Percentiles rank a stretch among this genome's conserved stretches.
Conservation (phyloP, 2,113 vertebrate genomes). For the Chascanopsetta lugubris region DNA sequence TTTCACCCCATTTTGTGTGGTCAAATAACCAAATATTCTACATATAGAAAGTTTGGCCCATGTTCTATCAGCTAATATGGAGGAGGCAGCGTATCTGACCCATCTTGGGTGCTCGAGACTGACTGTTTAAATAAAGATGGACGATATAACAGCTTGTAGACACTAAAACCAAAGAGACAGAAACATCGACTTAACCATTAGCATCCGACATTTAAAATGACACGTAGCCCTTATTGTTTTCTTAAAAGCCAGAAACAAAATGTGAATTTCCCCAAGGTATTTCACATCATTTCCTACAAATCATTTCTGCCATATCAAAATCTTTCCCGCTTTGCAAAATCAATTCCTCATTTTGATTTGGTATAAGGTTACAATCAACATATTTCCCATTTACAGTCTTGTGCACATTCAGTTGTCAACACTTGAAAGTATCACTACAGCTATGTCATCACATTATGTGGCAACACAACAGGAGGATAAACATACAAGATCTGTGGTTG, state of each 20-base stretch:
- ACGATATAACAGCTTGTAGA: no score
- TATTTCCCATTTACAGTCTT: neutral
- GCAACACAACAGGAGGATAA: slow-evolving; percentile 30
- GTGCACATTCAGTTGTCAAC: neutral
- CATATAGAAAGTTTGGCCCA: no score
- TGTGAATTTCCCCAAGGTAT: neutral
- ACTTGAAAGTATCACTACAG: neutral
- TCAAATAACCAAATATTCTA: no score
- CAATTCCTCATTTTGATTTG: neutral
- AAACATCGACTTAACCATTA: neutral
- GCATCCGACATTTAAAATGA: neutral
- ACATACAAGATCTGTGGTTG: slow-evolving; percentile 14
- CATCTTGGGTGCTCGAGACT: no score
- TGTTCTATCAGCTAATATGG: no score
- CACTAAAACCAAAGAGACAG: no score
- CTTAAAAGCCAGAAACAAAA: neutral
- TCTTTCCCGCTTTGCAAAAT: no score
- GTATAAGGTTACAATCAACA: neutral
- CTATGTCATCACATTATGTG: neutral
- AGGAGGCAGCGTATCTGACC: no score
- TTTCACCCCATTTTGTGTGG: no score
- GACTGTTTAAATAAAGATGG: no score
- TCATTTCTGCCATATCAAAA: no score
- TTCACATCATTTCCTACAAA: neutral
- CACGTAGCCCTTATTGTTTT: neutral